Evolutionary conservation across 2,888 invertebrate species (phyloP), one percentile per base, ranked within the genome.

Genomic region (Andrena trimmerana): DNA sequence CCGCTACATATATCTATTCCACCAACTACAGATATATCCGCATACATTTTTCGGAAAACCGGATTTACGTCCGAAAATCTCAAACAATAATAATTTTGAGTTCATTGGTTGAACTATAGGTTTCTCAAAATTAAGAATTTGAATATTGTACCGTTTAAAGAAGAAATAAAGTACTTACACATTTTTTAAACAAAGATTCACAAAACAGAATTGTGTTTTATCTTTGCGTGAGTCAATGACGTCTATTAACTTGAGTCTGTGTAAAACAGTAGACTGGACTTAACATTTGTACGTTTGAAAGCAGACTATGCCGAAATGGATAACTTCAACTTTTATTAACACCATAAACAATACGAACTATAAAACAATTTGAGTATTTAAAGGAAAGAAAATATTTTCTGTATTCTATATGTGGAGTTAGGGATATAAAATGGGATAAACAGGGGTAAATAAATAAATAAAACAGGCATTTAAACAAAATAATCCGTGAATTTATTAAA

Each of bases 401-500:
- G 0, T n/a, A n/a, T 27, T 50, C 24, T 6, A 52, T 2, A 3
- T 7, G 5, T 10, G 4, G 4, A 52, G 24, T n/a, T 1, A 0
- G n/a, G 24, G 33, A 29, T 8, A 7, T 24, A 4, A 42, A 33
- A 48, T 31, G 24, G 68, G 62, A 36, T 24, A 66, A 31, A 42
- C 29, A 27, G 36, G 65, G n/a, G 27, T 36, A 85, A 71, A 60
- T 80, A 84, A 73, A 81, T 84, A 60, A 81, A 70, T 36, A 80
- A 57, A 57, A 54, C 79, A 74, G 72, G 54, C 52, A 8, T 59
- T 72, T 85, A 89, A 88, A 78, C 86, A 89, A 90, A 89, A 90
- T 88, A 88, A 90, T 89, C 76, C 88, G 84, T 89, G 84, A 86
- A 90, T 90, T 90, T 90, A 90, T 90, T 90, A 89, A 90, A 90